phyloP scores from a whole-genome alignment of 1,140 invertebrate species.

The Hesperophylax magnus region DNA sequence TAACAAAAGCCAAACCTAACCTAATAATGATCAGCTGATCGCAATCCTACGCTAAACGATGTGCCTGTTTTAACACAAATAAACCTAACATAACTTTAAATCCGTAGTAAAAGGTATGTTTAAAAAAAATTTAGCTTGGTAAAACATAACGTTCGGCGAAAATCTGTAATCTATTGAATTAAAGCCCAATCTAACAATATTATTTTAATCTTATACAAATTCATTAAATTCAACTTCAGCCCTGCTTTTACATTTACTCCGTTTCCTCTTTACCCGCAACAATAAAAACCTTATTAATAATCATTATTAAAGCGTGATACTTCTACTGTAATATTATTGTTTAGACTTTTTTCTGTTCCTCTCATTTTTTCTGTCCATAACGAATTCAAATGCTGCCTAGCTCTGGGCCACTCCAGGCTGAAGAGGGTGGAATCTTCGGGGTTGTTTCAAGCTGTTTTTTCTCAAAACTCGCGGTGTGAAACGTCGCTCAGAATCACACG shows the following conservation, averaged over 20 bases:
- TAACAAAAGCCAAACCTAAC: no score
- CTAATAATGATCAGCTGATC: no score
- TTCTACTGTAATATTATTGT: neutral
- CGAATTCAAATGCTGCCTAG: neutral
- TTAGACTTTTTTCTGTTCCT: conserved; percentile 9
- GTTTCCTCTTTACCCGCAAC: neutral
- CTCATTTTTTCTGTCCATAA: conserved; percentile 10
- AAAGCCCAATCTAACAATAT: no score
- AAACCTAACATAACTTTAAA: no score
- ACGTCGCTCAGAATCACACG: neutral
- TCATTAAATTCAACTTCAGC: neutral
- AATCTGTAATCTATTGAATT: no score
- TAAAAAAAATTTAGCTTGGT: no score
- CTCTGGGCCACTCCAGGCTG: neutral
- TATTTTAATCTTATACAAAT: neutral
- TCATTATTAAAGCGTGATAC: conserved; percentile 46
- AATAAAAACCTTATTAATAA: conserved; percentile 55
- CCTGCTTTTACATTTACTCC: neutral
- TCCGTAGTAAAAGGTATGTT: no score
- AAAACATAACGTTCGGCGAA: no score
- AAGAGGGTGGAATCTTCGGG: neutral
- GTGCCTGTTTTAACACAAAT: no score
- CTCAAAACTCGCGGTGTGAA: neutral
- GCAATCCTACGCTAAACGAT: no score
- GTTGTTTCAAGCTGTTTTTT: conserved; percentile 10